A percentile compares a stretch with the other conserved stretches of the same genome.
Conservation (phyloP, 2,797 vertebrate species). For the Alca torda region DNA sequence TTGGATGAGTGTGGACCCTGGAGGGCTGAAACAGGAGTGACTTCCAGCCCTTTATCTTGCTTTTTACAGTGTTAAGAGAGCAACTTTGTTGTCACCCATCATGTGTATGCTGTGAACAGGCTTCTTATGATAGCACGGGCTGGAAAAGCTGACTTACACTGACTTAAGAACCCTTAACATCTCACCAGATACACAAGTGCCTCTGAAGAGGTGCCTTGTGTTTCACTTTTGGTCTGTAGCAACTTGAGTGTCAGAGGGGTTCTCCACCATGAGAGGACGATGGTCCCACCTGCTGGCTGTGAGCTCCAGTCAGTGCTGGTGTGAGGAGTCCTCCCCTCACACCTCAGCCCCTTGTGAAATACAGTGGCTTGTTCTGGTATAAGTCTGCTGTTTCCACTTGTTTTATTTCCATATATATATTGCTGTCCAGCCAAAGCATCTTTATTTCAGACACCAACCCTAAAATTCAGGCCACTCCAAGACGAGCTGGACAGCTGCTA, state of each 20-base stretch:
- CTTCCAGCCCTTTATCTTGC: not conserved
- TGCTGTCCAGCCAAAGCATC: not conserved
- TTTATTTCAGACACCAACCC: not conserved
- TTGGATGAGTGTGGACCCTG: not conserved
- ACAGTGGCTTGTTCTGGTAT: not conserved
- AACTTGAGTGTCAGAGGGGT: not conserved
- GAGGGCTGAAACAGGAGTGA: not conserved
- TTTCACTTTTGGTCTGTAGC: not conserved
- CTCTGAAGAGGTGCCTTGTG: not conserved
- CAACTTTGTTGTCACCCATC: not conserved
- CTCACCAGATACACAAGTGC: not conserved
- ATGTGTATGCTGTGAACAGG: not conserved
- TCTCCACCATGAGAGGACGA: accelerated
- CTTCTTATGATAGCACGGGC: not conserved
- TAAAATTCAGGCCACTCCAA: not conserved
- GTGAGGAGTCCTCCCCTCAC: not conserved
- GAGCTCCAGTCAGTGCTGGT: not conserved
- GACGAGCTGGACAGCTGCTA: not conserved
- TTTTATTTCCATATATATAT: not conserved
- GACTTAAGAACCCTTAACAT: not conserved
- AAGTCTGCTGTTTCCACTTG: not conserved
- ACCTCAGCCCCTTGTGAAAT: not conserved
- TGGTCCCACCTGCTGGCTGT: not conserved
- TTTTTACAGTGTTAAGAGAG: not conserved
- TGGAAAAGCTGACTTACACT: not conserved